phyloP scores from a whole-genome alignment of 2,888 invertebrate species.

The Drosophila mimetica region DNA sequence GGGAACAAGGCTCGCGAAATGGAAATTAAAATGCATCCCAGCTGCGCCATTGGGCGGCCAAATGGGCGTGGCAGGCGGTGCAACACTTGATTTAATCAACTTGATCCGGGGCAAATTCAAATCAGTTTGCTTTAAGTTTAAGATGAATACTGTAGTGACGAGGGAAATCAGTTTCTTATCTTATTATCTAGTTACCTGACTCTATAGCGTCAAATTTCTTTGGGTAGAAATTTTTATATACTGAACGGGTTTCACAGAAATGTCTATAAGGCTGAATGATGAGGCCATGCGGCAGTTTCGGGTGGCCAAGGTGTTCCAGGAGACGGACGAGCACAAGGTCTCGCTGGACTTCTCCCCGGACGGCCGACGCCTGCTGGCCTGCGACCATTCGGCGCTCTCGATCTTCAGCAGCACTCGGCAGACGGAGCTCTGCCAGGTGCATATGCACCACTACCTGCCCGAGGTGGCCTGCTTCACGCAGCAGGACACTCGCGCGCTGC shows the following conservation, averaged over 20 bases:
- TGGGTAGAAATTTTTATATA: neutral
- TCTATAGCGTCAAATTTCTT: slow-evolving; percentile 15
- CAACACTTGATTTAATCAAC: slow-evolving; percentile 68
- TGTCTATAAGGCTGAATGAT: slow-evolving; percentile 31
- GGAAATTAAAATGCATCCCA: slow-evolving; percentile 69
- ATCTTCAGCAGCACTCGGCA: slow-evolving; percentile 34
- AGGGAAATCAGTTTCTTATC: too few relatives aligned
- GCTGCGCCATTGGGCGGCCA: slow-evolving; percentile 26
- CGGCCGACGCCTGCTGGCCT: slow-evolving; percentile 39
- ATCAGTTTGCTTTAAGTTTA: neutral
- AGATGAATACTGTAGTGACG: too few relatives aligned
- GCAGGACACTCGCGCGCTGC: slow-evolving; percentile 32
- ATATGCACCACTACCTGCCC: slow-evolving; percentile 41
- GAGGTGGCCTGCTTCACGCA: slow-evolving; percentile 51
- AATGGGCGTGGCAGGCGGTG: slow-evolving; percentile 44
- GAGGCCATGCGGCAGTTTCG: slow-evolving; percentile 45
- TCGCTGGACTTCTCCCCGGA: slow-evolving; percentile 47
- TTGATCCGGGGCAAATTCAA: slow-evolving; percentile 26
- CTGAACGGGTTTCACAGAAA: neutral
- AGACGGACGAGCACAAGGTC: slow-evolving; percentile 24
- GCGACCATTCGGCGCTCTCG: slow-evolving; percentile 44
- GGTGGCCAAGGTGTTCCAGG: slow-evolving; percentile 37
- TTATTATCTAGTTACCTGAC: slow-evolving; percentile 1
- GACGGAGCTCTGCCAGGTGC: slow-evolving; percentile 22
- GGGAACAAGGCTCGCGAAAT: slow-evolving; percentile 52